Percentiles rank a stretch among this genome's conserved stretches.
Evolutionary conservation across 1,140 invertebrate genomes (phyloP).

Genomic region (Planococcus citri): DNA sequence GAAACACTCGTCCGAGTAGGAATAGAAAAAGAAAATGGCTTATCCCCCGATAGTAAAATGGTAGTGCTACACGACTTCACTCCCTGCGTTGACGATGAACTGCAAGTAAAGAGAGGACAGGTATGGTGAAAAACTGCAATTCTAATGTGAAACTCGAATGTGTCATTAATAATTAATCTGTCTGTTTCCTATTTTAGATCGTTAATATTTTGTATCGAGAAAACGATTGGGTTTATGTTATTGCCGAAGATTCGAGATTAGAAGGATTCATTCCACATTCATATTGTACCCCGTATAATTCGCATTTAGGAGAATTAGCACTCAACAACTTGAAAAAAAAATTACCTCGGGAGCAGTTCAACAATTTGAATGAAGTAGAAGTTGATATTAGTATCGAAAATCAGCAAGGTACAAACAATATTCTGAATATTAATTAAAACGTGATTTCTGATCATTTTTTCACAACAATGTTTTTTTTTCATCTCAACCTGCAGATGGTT

Average conservation of each 20-base stretch:
- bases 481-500: conserved; percentile 38
- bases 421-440: too few relatives aligned
- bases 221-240: conserved; percentile 94
- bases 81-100: conserved; percentile 86
- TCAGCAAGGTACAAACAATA: conserved; percentile 30
- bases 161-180: too few relatives aligned
- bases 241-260: conserved; percentile 69
- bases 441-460: too few relatives aligned
- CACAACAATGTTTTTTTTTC: too few relatives aligned
- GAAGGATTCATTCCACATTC: conserved; percentile 92
- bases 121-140: conserved; percentile 31
- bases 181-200: conserved; percentile 49
- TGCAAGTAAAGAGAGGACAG: conserved; percentile 62
- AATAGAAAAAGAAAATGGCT: conserved; percentile 83
- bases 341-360: conserved; percentile 49
- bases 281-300: conserved; percentile 76
- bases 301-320: conserved; percentile 58
- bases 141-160: background rate
- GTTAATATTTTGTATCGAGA: conserved; percentile 87
- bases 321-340: conserved; percentile 67
- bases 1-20: conserved; percentile 87
- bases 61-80: conserved; percentile 88
- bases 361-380: conserved; percentile 26
- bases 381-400: conserved; percentile 28
- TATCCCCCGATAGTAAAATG: conserved; percentile 88